These are phyloP conservation scores for Limanda limanda DNA, from an alignment of 2,113 vertebrate genomes.

Conservation along the genomic window DNA sequence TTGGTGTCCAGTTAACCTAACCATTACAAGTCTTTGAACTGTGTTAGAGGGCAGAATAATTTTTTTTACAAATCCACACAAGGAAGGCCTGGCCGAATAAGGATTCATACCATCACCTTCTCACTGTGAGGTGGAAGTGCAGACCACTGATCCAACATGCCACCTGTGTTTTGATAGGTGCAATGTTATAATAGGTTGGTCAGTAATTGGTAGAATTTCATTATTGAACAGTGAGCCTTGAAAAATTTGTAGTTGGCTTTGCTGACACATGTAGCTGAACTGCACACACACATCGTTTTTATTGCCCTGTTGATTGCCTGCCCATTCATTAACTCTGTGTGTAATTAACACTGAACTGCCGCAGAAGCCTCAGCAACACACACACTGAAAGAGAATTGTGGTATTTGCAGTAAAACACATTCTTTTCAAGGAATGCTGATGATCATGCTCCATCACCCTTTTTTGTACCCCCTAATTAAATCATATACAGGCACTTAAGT, in stretches of 20 bases:
- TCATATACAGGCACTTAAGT: not conserved
- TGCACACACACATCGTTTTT: not conserved
- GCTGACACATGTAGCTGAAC: not conserved
- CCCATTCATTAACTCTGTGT: not conserved
- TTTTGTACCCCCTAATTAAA: not conserved
- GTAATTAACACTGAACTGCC: not conserved
- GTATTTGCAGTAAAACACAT: not conserved
- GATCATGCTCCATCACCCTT: not conserved
- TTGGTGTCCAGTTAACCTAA: too few relatives aligned
- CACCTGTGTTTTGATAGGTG: too few relatives aligned
- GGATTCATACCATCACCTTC: too few relatives aligned
- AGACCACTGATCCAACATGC: too few relatives aligned
- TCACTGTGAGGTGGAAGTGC: too few relatives aligned
- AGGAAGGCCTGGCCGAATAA: too few relatives aligned
- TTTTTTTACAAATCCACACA: too few relatives aligned
- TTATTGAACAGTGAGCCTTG: not conserved
- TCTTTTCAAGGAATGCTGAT: too few relatives aligned
- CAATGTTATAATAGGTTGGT: too few relatives aligned
- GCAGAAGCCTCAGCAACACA: not conserved
- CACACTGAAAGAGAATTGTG: not conserved
- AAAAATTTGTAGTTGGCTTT: not conserved
- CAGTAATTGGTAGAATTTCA: not conserved
- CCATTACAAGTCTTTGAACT: too few relatives aligned
- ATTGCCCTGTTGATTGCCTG: not conserved
- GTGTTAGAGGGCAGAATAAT: too few relatives aligned